Evolutionary conservation across 2,888 invertebrate species (phyloP), one percentile per base, ranked within the genome.

Genomic region (Spodoptera littoralis): DNA sequence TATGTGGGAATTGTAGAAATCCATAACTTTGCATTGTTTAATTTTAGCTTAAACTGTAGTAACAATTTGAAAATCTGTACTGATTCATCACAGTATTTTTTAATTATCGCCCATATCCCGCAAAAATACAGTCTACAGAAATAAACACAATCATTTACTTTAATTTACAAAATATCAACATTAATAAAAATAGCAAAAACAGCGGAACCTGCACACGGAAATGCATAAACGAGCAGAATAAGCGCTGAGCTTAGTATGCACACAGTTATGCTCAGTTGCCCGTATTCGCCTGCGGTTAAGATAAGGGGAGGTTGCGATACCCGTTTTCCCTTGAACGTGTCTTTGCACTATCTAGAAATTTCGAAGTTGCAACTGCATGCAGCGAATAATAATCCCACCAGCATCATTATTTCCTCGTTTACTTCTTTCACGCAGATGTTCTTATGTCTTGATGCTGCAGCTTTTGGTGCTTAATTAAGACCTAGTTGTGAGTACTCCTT

Each of bases 201-300:
- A 73, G 64, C 61, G 65, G 44, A 46, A 66, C 62, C 63, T 52
- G 71, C 50, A 75, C 61, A 57, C 58, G 71, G 64, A 75, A 80
- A 77, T 80, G 72, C 67, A 76, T 65, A 70, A 64, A 71, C 60
- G 70, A 67, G 59, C 49, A 69, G 70, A 69, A 67, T 62, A 65
- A 70, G 65, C 60, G 48, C 46, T 65, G 55, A 69, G 80, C 68
- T 80, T 71, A 72, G 70, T 71, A 69, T 79, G 63, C 65, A 62
- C 68, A 66, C 61, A 67, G 79, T 68, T 76, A 69, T 70, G 70
- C 57, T 74, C 75, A 76, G 68, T 70, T 73, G 66, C 77, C 67
- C 64, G 77, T 67, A 72, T 77, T 75, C 69, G 73, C 74, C 68
- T 79, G 79, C 67, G 81, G 80, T 76, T 75, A 59, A 78, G 84